A percentile compares a stretch with the other conserved stretches of the same genome.
Evolutionary conservation across 2,113 vertebrate genomes (phyloP).

Genomic region (Sylvilagus bachmani): DNA sequence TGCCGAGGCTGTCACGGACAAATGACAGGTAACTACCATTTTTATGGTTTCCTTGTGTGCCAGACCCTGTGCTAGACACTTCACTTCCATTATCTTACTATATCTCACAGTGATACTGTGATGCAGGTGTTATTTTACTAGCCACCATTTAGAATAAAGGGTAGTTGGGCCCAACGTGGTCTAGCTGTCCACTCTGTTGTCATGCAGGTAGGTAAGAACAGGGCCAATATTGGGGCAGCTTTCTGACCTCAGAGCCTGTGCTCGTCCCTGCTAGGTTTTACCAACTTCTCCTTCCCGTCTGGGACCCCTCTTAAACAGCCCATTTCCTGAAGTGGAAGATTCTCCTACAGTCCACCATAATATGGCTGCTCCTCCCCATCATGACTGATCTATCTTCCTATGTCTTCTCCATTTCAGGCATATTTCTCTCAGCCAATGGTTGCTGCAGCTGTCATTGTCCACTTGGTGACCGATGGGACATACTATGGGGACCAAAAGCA

Average conservation of each 20-base stretch:
- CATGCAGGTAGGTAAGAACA: not conserved
- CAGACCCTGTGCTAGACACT: not conserved
- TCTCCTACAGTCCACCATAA: not conserved
- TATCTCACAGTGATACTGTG: not conserved
- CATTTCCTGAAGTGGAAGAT: not conserved
- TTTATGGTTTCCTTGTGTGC: not conserved
- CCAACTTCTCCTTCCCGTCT: not conserved
- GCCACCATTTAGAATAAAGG: not conserved
- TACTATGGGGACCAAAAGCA: slow-evolving; percentile 95
- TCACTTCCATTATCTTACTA: not conserved
- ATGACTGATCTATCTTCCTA: not conserved
- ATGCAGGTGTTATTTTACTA: not conserved
- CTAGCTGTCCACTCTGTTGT: not conserved
- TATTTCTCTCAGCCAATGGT: slow-evolving; percentile 98
- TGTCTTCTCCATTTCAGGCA: slow-evolving; percentile 88
- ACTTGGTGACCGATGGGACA: slow-evolving; percentile 97
- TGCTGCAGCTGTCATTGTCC: slow-evolving; percentile 95
- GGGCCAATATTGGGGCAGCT: not conserved
- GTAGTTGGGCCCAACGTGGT: not conserved
- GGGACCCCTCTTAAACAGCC: fast-evolving
- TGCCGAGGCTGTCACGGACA: not conserved
- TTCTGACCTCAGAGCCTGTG: not conserved
- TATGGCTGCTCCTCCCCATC: fast-evolving
- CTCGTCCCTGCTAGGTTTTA: not conserved
- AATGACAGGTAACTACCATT: not conserved